These are phyloP conservation scores for Globodera ellingtonae DNA, from an alignment of 1,140 invertebrate species.

Conservation along the genomic window DNA sequence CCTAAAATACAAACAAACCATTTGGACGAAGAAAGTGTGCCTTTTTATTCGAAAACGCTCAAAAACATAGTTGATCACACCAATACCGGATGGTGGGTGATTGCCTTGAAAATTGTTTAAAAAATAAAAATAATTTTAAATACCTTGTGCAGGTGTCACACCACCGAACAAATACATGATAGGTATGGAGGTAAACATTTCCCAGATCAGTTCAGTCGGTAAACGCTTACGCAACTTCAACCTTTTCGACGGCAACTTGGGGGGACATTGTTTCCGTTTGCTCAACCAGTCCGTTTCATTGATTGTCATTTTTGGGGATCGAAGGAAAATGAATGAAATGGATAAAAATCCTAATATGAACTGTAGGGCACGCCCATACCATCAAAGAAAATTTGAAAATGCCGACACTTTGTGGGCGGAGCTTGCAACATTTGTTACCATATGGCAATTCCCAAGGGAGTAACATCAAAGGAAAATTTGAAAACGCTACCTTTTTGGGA, in stretches of 20 bases:
- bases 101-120: not conserved
- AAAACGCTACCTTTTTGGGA: too few species aligned
- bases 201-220: not conserved
- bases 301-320: too few species aligned
- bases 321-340: too few species aligned
- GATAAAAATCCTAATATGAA: too few species aligned
- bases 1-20: not conserved
- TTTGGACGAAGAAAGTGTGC: not conserved
- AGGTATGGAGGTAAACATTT: not conserved
- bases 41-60: not conserved
- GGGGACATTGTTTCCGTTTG: too few species aligned
- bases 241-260: not conserved
- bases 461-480: not conserved
- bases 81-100: not conserved
- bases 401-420: too few species aligned
- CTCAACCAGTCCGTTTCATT: too few species aligned
- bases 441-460: not conserved
- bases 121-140: not conserved
- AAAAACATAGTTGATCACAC: not conserved
- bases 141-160: not conserved
- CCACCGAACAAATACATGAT: not conserved
- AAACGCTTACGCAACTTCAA: not conserved
- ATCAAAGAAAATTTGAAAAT: too few species aligned
- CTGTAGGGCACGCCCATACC: too few species aligned
- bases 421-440: too few species aligned